Base-by-base conservation (phyloP, 2,797 vertebrate genomes). In the Aotus griseimembra region DNA sequence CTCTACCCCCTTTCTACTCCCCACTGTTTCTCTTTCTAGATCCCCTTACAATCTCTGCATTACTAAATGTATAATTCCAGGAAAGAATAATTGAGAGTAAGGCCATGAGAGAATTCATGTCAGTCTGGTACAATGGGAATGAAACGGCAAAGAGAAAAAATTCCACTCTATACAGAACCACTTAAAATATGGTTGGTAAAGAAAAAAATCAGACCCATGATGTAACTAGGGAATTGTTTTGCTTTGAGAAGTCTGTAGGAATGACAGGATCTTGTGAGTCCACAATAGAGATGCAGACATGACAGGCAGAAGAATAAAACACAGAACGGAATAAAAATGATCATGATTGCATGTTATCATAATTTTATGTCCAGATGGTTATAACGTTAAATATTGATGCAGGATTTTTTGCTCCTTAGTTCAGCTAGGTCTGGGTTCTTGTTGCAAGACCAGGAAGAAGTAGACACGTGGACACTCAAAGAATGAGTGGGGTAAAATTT, bases 41-140 rank as follows among this genome's bases (percentile, higher is more conserved):
- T 80, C 2, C 20, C 1, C 3, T 95, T 89, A 92, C 52, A 12
- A 0, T 93, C 26, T 95, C 36, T 93, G 36, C 46, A 76, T 76
- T 15, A 26, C 4, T 86, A 67, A 70, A 85, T 81, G 67, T 39
- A 55, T 79, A 93, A 96, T 90, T 52, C 70, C 12, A 83, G 72
- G 85, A 83, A 76, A 95, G 64, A 90, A 75, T 85, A 91, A 87
- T 44, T 92, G 80, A 50, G 57, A 77, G 50, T 14, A 72, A 79
- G 70, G n/a, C 30, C 61, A 72, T 46, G 79, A 70, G 91, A 95
- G 91, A 95, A 96, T 67, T 12, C 15, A 82, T 61, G 73, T 83
- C 24, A 70, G 30, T 92, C 20, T 84, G 39, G 28, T 72, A 33
- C 33, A 92, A 50, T 90, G 81, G 20, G 55, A 88, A 83, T 44